Conservation (phyloP, 2,797 vertebrate species). For the Peromyscus melanophrys region DNA sequence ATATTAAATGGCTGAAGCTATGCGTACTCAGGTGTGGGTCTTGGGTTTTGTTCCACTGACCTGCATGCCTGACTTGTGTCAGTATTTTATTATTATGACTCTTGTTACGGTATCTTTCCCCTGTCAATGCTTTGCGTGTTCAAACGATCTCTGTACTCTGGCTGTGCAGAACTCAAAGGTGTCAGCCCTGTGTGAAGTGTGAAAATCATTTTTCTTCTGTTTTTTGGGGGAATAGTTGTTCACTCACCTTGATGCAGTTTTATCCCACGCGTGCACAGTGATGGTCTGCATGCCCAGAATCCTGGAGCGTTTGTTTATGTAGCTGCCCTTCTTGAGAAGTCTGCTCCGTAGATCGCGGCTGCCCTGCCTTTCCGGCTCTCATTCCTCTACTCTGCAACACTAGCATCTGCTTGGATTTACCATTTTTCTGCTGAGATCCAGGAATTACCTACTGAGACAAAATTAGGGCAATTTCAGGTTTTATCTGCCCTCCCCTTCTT, state of each 20-base stretch:
- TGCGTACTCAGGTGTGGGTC: not conserved
- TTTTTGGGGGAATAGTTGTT: not conserved
- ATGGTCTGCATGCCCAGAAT: not conserved
- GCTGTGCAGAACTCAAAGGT: not conserved
- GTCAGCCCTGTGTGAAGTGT: not conserved
- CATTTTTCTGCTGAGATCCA: slow-evolving; percentile 11
- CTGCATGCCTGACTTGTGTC: not conserved
- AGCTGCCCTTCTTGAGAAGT: not conserved
- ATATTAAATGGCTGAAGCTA: not conserved
- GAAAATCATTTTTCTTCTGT: not conserved
- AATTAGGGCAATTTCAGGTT: not conserved
- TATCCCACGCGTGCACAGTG: not conserved
- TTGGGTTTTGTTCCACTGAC: not conserved
- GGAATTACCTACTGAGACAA: slow-evolving; percentile 33
- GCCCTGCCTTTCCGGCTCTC: not conserved
- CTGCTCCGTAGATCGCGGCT: too few relatives aligned
- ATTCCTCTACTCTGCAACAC: not conserved
- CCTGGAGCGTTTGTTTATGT: not conserved
- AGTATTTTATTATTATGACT: not conserved
- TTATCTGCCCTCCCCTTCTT: not conserved
- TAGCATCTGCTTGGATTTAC: not conserved
- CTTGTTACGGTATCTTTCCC: not conserved
- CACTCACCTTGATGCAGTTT: not conserved
- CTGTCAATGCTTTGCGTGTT: not conserved
- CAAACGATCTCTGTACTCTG: not conserved